These are phyloP conservation scores for Paramisgurnus dabryanus DNA, from an alignment of 2,113 vertebrate species.

Conservation along the genomic window DNA sequence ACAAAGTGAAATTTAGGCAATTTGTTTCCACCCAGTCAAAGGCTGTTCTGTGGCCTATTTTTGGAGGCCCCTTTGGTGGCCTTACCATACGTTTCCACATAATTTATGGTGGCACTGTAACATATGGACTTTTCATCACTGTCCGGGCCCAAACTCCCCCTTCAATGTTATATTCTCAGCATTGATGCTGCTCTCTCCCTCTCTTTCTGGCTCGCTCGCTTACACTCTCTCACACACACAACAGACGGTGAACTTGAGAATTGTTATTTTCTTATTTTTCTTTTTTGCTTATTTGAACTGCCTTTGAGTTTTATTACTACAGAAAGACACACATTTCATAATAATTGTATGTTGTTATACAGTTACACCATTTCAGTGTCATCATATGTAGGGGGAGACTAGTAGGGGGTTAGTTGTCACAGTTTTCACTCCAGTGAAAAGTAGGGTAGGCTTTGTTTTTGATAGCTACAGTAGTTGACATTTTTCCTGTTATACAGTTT, in stretches of 20 bases:
- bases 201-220: slow-evolving; percentile 16
- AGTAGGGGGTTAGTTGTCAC: too few relatives aligned
- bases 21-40: slow-evolving; percentile 83
- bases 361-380: too few relatives aligned
- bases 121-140: slow-evolving; percentile 87
- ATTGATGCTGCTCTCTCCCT: slow-evolving; percentile 27
- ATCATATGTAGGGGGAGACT: too few relatives aligned
- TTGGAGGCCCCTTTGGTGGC: slow-evolving; percentile 80
- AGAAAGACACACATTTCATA: too few relatives aligned
- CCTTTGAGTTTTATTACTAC: too few relatives aligned
- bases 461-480: too few relatives aligned
- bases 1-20: slow-evolving; percentile 80
- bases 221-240: background rate
- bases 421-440: too few relatives aligned
- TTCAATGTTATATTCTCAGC: slow-evolving; percentile 58
- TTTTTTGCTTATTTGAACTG: background rate
- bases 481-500: too few relatives aligned
- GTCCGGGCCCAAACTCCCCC: slow-evolving; percentile 77
- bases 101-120: slow-evolving; percentile 83
- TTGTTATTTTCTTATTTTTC: background rate
- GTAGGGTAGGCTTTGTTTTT: too few relatives aligned
- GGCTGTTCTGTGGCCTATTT: slow-evolving; percentile 82
- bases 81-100: slow-evolving; percentile 79
- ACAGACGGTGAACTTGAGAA: background rate
- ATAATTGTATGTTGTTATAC: background rate